Evolutionary conservation across 2,888 invertebrate species (phyloP).

Genomic region (Unio pictorum): DNA sequence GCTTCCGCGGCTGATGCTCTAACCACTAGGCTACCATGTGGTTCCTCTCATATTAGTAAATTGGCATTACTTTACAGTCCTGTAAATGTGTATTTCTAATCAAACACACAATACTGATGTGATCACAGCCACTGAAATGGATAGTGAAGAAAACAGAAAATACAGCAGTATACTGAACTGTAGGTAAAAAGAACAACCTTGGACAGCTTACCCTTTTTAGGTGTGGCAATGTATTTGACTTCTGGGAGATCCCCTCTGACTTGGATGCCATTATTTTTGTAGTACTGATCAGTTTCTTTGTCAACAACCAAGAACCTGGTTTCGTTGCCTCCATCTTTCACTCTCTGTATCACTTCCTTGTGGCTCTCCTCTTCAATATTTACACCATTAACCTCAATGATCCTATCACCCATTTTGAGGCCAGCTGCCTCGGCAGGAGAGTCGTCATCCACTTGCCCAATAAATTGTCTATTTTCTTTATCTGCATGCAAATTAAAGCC

Average conservation of each 20-base stretch:
- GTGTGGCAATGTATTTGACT: conserved; percentile 12
- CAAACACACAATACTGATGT: too few relatives aligned
- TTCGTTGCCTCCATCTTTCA: conserved; percentile 87
- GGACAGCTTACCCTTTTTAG: too few relatives aligned
- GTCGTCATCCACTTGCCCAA: conserved; percentile 89
- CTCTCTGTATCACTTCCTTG: conserved; percentile 90
- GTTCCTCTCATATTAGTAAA: too few relatives aligned
- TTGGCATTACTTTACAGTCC: too few relatives aligned
- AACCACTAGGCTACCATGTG: too few relatives aligned
- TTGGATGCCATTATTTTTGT: conserved; percentile 75
- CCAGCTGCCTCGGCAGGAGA: conserved; percentile 77
- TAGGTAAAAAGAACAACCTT: too few relatives aligned
- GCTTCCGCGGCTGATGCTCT: too few relatives aligned
- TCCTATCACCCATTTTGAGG: conserved; percentile 85
- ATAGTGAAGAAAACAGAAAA: too few relatives aligned
- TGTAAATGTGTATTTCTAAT: too few relatives aligned
- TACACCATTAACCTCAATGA: conserved; percentile 85
- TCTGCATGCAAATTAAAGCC: conserved; percentile 99
- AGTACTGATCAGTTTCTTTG: conserved; percentile 82
- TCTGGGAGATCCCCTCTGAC: conserved; percentile 39
- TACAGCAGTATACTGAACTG: too few relatives aligned
- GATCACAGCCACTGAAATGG: too few relatives aligned
- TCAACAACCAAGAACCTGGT: conserved; percentile 91
- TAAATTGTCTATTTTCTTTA: conserved; percentile 92
- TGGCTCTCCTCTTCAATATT: conserved; percentile 92